Base-by-base conservation (phyloP, 2,888 invertebrate species). In the Heliconius ethilla region DNA sequence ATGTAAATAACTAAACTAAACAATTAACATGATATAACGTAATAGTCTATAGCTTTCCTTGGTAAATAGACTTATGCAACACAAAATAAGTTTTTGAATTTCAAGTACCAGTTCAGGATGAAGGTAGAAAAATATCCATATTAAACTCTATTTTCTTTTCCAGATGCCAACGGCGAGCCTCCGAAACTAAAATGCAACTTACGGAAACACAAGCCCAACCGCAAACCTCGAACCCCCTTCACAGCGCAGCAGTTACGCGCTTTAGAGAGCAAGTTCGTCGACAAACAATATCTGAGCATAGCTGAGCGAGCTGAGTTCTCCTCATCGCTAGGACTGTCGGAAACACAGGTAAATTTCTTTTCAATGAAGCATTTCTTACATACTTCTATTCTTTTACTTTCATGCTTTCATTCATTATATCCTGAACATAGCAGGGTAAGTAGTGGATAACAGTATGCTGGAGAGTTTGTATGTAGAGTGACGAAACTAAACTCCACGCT, bases 251-350 rank as follows among this genome's bases (percentile, higher is more conserved):
- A 99, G 89, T 95, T 99, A 75, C 94, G 99, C 81, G 97, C 99
- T 3, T 94, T 99, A 83, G 99, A 99, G 93, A 97, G 98, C 94
- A 99, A 99, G 95, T 99, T 99, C 94, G 96, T 98, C 59, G 98
- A 98, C 92, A 99, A 99, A 89, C 99, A 99, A 94, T 99, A 99
- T 93, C 95, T 99, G 83, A 99, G 98, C 89, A 99, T 99, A 87
- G 99, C 99, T 22, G 99, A 99, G 90, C 95, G 99, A 78, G 99
- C 99, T 0, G 99, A 99, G 92, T 99, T 99, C 94, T 99, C 99
- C 0, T 97, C 98, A 13, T 98, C 98, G 0, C 95, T 99, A 78
- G 97, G 98, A 87, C 95, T 99, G 5, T 92, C 94, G 73, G 94
- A 94, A 82, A 94, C 94, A 75, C 94, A 94, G 92, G 94, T 93